These are phyloP conservation scores for Proterorhinus semilunaris DNA, from an alignment of 2,113 vertebrate genomes.

Conservation along the genomic window DNA sequence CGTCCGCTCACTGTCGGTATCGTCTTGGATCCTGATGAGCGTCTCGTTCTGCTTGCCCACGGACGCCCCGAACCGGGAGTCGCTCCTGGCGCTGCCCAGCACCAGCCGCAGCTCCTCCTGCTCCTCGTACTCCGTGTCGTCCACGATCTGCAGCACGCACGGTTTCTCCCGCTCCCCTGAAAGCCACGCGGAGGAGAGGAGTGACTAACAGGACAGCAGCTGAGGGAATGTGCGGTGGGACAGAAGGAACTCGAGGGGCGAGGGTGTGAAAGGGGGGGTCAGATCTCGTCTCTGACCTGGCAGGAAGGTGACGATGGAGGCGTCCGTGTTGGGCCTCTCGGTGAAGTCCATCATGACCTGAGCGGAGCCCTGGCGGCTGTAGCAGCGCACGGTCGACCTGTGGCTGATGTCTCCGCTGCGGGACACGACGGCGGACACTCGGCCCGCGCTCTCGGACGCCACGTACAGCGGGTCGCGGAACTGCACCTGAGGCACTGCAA, in stretches of 20 bases:
- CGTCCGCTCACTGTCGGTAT: slow-evolving; percentile 84
- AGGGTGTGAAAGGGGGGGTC: too few species aligned
- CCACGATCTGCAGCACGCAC: slow-evolving; percentile 80
- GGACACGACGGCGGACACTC: slow-evolving; percentile 78
- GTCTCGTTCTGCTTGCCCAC: slow-evolving; percentile 89
- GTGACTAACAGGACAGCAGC: too few species aligned
- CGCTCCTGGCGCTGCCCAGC: slow-evolving; percentile 86
- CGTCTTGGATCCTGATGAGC: slow-evolving; percentile 86
- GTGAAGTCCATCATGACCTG: slow-evolving; percentile 96
- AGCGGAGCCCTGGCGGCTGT: slow-evolving; percentile 90
- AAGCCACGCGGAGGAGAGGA: slow-evolving; percentile 6
- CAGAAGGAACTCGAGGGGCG: too few species aligned
- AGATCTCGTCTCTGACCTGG: slow-evolving; percentile 82
- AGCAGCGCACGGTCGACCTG: slow-evolving; percentile 89
- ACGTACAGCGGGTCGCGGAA: slow-evolving; percentile 82
- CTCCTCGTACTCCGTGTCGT: slow-evolving; percentile 86
- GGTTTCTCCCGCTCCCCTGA: slow-evolving; percentile 89
- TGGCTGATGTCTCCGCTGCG: slow-evolving; percentile 85
- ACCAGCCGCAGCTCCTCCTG: slow-evolving; percentile 90
- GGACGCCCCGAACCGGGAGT: slow-evolving; percentile 86
- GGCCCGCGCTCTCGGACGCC: slow-evolving; percentile 81
- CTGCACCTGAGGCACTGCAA: slow-evolving; percentile 89
- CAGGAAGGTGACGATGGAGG: slow-evolving; percentile 84
- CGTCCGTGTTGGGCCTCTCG: slow-evolving; percentile 91
- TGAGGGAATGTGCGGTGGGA: too few species aligned